phyloP scores from a whole-genome alignment of 2,888 invertebrate genomes.

The Ernsta delagoae region DNA sequence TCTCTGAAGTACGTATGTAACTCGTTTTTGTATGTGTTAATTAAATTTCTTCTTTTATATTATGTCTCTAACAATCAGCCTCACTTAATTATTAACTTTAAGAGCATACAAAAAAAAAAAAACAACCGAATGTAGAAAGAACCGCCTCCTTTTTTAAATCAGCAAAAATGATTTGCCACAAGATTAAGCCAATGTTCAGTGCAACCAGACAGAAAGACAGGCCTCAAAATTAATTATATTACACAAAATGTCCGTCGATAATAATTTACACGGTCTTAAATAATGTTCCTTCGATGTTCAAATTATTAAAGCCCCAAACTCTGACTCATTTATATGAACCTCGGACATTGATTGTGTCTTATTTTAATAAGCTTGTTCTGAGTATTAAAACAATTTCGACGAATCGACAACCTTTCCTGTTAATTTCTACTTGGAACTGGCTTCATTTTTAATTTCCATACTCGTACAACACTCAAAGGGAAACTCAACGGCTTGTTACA shows the following conservation, averaged over 20 bases:
- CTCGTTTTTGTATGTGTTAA: too few species aligned
- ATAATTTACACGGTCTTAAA: slow-evolving; percentile 13
- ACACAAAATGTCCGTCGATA: slow-evolving; percentile 1
- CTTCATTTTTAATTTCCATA: slow-evolving; percentile 46
- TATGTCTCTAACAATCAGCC: too few species aligned
- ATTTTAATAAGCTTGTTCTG: slow-evolving; percentile 42
- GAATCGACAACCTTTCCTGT: slow-evolving; percentile 59
- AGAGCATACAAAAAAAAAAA: too few species aligned
- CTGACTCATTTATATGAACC: slow-evolving; percentile 42
- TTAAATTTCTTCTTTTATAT: too few species aligned
- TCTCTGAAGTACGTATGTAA: background rate
- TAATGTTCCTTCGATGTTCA: slow-evolving; percentile 4
- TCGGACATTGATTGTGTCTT: slow-evolving; percentile 51
- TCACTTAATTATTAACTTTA: too few species aligned
- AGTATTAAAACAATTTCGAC: slow-evolving; percentile 55
- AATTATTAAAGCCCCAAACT: background rate
- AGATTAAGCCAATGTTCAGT: background rate
- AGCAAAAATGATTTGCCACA: background rate
- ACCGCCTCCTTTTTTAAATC: background rate
- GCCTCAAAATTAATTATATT: slow-evolving; percentile 14
- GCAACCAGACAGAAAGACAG: slow-evolving; percentile 2
- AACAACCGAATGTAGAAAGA: too few species aligned
- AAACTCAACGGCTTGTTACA: slow-evolving; percentile 55
- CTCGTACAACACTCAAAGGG: slow-evolving; percentile 58
- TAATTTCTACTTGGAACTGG: slow-evolving; percentile 46